These are phyloP conservation scores for Gila robusta DNA, from an alignment of 2,797 vertebrate genomes.

Conservation along the genomic window DNA sequence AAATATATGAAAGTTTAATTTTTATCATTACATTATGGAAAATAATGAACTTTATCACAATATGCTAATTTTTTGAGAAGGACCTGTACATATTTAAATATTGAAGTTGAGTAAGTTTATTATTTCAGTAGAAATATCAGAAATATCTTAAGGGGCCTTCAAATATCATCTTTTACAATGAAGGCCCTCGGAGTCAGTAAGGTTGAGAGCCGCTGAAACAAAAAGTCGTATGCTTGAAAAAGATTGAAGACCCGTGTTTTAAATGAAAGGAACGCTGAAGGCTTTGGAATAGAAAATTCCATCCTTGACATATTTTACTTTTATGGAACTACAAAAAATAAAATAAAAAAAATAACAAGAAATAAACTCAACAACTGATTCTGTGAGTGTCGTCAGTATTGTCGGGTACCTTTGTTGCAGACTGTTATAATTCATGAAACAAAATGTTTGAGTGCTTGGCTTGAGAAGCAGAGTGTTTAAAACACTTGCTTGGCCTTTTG, in stretches of 20 bases:
- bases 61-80: too few species aligned
- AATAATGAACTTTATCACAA: too few species aligned
- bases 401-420: not conserved
- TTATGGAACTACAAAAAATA: not conserved
- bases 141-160: not conserved
- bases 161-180: not conserved
- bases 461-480: slow-evolving; percentile 9
- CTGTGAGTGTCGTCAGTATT: not conserved
- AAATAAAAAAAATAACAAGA: not conserved
- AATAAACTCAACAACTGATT: not conserved
- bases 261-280: not conserved
- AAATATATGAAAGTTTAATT: too few species aligned
- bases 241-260: not conserved
- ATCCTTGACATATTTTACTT: not conserved
- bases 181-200: not conserved
- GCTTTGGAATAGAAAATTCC: not conserved
- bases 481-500: slow-evolving; percentile 19
- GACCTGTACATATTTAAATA: not conserved
- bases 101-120: too few species aligned
- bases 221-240: not conserved
- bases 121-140: not conserved
- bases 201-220: not conserved
- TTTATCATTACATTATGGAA: too few species aligned
- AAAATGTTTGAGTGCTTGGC: slow-evolving; percentile 14
- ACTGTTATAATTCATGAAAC: slow-evolving; percentile 18